phyloP scores from a whole-genome alignment of 2,113 vertebrate genomes.

The Lagopus leucura region DNA sequence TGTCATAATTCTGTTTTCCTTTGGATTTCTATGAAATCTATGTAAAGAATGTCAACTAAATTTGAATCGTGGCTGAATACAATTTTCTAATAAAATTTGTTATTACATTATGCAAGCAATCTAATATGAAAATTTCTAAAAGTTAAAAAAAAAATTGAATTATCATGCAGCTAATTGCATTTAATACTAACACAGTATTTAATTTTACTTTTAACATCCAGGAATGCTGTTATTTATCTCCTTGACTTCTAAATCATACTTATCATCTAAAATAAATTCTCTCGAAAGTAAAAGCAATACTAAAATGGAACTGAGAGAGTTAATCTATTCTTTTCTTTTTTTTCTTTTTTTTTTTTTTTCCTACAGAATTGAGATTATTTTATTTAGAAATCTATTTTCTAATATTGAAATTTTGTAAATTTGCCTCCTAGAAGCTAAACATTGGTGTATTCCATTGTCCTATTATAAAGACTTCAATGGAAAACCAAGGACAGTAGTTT shows the following conservation, averaged over 20 bases:
- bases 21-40: background rate
- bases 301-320: background rate
- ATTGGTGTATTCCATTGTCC: background rate
- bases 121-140: background rate
- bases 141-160: background rate
- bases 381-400: background rate
- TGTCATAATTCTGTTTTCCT: background rate
- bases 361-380: background rate
- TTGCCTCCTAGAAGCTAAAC: background rate
- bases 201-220: background rate
- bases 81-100: background rate
- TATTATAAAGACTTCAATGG: background rate
- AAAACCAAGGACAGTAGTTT: background rate
- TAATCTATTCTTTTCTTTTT: background rate
- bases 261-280: background rate
- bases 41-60: background rate
- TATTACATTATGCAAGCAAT: background rate
- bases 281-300: background rate
- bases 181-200: background rate
- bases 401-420: background rate
- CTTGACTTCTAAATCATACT: fast-evolving
- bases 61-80: background rate
- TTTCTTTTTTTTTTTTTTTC: background rate
- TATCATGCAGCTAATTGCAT: background rate
- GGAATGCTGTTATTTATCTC: background rate